A percentile compares a stretch with the other conserved stretches of the same genome.
phyloP scores from a whole-genome alignment of 1,140 invertebrate species.

The Stenopsyche tienmushanensis region DNA sequence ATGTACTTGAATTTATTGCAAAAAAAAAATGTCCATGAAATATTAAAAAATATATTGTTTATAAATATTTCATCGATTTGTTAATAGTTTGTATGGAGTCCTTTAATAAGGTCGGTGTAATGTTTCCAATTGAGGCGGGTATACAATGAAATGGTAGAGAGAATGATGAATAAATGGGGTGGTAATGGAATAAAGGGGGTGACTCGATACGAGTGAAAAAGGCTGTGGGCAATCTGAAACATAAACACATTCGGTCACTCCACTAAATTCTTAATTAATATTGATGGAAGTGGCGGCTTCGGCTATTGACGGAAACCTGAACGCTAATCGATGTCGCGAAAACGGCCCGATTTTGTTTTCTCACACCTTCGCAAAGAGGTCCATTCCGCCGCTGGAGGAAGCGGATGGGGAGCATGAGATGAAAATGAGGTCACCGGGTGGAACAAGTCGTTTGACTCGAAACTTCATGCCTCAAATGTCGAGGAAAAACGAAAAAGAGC shows the following conservation, averaged over 20 bases:
- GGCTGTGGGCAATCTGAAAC: slow-evolving; percentile 10
- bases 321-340: not conserved
- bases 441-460: too few species aligned
- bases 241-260: slow-evolving; percentile 16
- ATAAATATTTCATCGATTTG: too few species aligned
- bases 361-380: too few species aligned
- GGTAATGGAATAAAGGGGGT: not conserved
- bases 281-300: slow-evolving; percentile 15
- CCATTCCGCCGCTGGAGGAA: too few species aligned
- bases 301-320: slow-evolving; percentile 3
- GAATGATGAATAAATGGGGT: not conserved
- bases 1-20: not conserved
- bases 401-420: too few species aligned
- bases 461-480: too few species aligned
- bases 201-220: not conserved
- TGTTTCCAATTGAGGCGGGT: not conserved
- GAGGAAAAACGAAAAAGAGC: too few species aligned
- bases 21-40: not conserved
- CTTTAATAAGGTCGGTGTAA: too few species aligned
- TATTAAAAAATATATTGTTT: too few species aligned
- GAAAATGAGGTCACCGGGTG: too few species aligned
- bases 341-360: not conserved
- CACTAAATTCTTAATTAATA: slow-evolving; percentile 30
- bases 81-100: too few species aligned
- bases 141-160: not conserved